These are phyloP conservation scores for Chrysopilus asiliformis DNA, from an alignment of 2,888 invertebrate genomes.

Conservation along the genomic window DNA sequence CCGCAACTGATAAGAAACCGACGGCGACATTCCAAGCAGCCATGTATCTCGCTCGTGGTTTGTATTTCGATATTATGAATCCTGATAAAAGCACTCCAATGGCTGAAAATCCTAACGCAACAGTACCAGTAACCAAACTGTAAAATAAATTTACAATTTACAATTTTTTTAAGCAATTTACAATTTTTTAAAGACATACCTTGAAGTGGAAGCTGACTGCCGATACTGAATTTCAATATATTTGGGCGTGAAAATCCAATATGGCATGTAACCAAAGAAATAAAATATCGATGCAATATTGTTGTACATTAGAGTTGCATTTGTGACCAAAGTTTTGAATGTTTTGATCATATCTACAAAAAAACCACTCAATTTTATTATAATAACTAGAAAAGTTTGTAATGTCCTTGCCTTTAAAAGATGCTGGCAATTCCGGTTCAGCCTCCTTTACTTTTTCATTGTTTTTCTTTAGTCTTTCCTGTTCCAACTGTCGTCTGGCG, in stretches of 20 bases:
- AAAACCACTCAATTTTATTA: constrained; percentile 1
- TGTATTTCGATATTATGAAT: constrained; percentile 49
- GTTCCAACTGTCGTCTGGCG: constrained; percentile 39
- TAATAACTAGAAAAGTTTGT: background rate
- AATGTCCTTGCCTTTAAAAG: constrained; percentile 30
- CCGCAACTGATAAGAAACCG: constrained; percentile 46
- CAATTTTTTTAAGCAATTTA: background rate
- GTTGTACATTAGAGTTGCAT: constrained; percentile 56
- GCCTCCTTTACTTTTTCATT: constrained; percentile 21
- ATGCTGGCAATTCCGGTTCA: constrained; percentile 31
- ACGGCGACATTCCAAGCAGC: constrained; percentile 57
- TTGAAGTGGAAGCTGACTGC: constrained; percentile 58
- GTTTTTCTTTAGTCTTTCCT: constrained; percentile 21
- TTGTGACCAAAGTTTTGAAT: constrained; percentile 47
- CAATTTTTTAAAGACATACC: constrained; percentile 21
- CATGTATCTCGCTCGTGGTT: constrained; percentile 50
- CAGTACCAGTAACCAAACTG: constrained; percentile 58
- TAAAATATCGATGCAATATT: constrained; percentile 61
- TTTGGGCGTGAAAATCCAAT: constrained; percentile 70
- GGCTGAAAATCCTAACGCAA: constrained; percentile 55
- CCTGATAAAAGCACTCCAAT: constrained; percentile 55
- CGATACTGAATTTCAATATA: constrained; percentile 72
- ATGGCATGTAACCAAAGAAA: constrained; percentile 56
- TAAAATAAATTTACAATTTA: constrained; percentile 6
- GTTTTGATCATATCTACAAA: constrained; percentile 47